A percentile compares a stretch with the other conserved stretches of the same genome.
phyloP scores from a whole-genome alignment of 2,888 invertebrate genomes.

The Dicranocentrus wangi region DNA sequence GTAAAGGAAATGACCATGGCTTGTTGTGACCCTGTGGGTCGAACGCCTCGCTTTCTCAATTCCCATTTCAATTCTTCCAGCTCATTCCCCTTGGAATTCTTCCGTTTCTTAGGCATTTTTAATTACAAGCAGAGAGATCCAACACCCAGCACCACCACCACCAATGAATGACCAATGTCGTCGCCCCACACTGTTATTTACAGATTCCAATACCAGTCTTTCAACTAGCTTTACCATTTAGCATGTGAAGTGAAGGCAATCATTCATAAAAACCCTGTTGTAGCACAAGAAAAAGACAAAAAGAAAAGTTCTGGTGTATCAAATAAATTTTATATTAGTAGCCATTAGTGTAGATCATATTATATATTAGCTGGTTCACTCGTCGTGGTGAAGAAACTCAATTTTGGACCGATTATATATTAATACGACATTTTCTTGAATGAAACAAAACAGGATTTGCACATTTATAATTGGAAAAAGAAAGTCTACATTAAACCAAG shows the following conservation, averaged over 20 bases:
- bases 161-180: no score
- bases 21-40: conserved; percentile 71
- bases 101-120: conserved; percentile 66
- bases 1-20: conserved; percentile 72
- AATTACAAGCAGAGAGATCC: conserved; percentile 29
- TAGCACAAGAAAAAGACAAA: background rate
- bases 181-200: background rate
- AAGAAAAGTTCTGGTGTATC: no score
- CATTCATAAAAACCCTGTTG: conserved; percentile 8
- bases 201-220: background rate
- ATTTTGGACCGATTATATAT: no score
- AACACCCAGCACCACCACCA: conserved; percentile 1
- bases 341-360: no score
- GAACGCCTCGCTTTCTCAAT: conserved; percentile 71
- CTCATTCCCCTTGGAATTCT: conserved; percentile 67
- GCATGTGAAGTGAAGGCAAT: background rate
- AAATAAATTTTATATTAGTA: no score
- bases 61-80: conserved; percentile 72
- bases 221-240: conserved; percentile 26
- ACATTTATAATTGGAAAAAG: no score
- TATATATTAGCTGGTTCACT: no score
- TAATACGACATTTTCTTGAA: no score
- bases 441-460: no score
- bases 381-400: no score
- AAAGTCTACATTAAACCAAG: no score